phyloP scores from a whole-genome alignment of 2,888 invertebrate genomes.

The Loripinus fragilis region DNA sequence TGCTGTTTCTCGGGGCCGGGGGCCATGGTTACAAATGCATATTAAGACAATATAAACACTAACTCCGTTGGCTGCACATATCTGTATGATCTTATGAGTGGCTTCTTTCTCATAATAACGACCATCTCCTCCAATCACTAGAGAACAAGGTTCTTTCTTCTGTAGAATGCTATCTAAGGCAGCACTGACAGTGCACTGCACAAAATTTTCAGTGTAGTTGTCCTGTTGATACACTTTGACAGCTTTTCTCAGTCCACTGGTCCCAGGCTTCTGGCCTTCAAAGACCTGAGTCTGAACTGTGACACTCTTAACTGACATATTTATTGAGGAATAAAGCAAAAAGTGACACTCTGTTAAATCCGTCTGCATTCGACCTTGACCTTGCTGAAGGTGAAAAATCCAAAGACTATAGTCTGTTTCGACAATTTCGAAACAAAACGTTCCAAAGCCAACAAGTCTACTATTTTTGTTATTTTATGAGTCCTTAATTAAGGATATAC shows the following conservation, averaged over 20 bases:
- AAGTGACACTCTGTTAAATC: too few species aligned
- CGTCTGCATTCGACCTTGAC: conserved; percentile 56
- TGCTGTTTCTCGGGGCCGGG: too few species aligned
- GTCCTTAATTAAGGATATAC: too few species aligned
- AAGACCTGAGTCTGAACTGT: conserved; percentile 89
- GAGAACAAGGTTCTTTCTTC: conserved; percentile 86
- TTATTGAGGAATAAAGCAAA: too few species aligned
- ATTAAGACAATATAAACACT: too few species aligned
- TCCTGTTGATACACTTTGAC: conserved; percentile 93
- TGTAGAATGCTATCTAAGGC: conserved; percentile 88
- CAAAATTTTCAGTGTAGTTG: conserved; percentile 97
- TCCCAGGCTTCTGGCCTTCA: conserved; percentile 99
- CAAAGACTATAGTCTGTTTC: not conserved
- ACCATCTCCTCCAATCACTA: conserved; percentile 99
- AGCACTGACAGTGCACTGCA: conserved; percentile 94
- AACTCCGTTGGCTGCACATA: conserved; percentile 98
- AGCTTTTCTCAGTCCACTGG: conserved; percentile 98
- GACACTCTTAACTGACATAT: conserved; percentile 59
- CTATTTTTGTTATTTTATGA: too few species aligned
- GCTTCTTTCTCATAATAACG: conserved; percentile 95
- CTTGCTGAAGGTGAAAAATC: conserved; percentile 41
- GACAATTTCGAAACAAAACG: too few species aligned
- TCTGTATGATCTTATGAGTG: conserved; percentile 93
- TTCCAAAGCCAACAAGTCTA: too few species aligned
- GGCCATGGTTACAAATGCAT: too few species aligned